Conservation (phyloP, 2,888 invertebrate species). For the Teleogryllus oceanicus region DNA sequence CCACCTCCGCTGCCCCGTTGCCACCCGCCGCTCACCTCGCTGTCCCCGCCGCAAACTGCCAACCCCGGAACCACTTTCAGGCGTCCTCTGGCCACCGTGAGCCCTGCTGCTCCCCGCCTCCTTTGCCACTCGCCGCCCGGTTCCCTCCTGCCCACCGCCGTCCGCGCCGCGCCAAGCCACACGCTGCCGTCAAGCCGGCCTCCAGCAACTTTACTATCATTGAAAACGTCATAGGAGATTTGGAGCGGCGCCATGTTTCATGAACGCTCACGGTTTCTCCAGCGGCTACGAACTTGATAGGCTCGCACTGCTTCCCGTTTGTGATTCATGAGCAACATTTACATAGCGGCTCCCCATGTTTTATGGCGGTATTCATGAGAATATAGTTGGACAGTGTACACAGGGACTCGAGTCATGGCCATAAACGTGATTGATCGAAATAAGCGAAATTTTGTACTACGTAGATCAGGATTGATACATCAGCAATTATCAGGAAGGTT, state of each 20-base stretch:
- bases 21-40: too few relatives aligned
- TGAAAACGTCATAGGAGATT: constrained; percentile 18
- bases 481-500: too few relatives aligned
- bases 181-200: background rate
- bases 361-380: constrained; percentile 7
- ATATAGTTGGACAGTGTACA: constrained; percentile 8
- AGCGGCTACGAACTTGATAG: background rate
- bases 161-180: background rate
- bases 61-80: too few relatives aligned
- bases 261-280: background rate
- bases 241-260: constrained; percentile 1
- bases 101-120: background rate
- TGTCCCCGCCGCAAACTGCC: too few relatives aligned
- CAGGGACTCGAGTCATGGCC: background rate
- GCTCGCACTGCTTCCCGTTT: background rate
- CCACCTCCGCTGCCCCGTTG: too few relatives aligned
- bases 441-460: background rate
- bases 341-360: background rate
- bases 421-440: background rate
- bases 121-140: background rate
- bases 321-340: constrained; percentile 2
- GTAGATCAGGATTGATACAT: too few relatives aligned
- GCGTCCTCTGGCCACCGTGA: too few relatives aligned
- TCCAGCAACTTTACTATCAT: constrained; percentile 18
- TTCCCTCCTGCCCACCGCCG: background rate